Percentiles rank a stretch among this genome's conserved stretches.
These are phyloP conservation scores for Hartigia nigra DNA, from an alignment of 2,888 invertebrate species.

Conservation along the genomic window DNA sequence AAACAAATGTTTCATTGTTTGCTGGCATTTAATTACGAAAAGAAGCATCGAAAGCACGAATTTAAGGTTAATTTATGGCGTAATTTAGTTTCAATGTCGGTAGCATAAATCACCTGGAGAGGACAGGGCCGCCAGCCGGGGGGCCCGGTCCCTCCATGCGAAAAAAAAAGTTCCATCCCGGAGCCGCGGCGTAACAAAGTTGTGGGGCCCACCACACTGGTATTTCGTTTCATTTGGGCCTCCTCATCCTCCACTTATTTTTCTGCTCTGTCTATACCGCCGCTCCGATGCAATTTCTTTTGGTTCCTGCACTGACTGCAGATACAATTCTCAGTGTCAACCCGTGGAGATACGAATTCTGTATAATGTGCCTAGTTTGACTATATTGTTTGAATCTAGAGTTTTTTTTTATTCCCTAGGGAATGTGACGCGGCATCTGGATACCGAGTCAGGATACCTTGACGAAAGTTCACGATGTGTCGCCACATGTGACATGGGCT, in stretches of 20 bases:
- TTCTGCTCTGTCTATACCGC: neutral
- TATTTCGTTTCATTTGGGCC: constrained; percentile 8
- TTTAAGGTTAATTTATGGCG: constrained; percentile 43
- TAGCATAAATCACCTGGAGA: constrained; percentile 42
- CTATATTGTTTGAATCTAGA: neutral
- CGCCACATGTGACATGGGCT: constrained; percentile 14
- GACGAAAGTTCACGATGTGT: neutral
- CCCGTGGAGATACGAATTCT: neutral
- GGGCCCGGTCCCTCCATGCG: constrained; percentile 15
- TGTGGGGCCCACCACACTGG: constrained; percentile 13
- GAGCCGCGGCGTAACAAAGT: constrained; percentile 29
- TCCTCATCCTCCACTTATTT: neutral
- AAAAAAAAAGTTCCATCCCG: constrained; percentile 27
- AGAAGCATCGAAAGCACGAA: constrained; percentile 23
- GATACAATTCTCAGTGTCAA: neutral
- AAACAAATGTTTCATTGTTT: constrained; percentile 27
- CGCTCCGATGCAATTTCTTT: constrained; percentile 20
- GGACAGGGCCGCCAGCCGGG: constrained; percentile 28
- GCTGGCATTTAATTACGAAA: constrained; percentile 24
- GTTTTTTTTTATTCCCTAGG: neutral
- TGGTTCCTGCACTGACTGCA: constrained; percentile 10
- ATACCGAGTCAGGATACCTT: neutral
- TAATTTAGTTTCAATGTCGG: constrained; percentile 50
- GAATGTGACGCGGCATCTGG: neutral
- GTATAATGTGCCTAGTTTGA: neutral